Percentiles rank a stretch among this genome's conserved stretches.
Evolutionary conservation across 2,888 invertebrate genomes (phyloP).

Genomic region (Spatulosminthurus flaviceps): DNA sequence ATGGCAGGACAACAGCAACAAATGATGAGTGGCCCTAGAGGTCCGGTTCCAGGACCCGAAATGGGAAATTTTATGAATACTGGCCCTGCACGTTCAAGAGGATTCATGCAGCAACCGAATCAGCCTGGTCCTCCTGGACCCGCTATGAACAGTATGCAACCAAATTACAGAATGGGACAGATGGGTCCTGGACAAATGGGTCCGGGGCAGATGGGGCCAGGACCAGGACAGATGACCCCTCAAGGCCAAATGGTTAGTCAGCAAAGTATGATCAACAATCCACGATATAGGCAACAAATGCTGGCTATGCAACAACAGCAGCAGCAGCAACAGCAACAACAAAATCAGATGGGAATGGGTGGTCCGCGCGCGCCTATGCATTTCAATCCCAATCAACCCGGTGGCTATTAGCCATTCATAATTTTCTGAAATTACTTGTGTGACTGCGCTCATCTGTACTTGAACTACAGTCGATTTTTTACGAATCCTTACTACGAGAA

Average conservation of each 20-base stretch:
- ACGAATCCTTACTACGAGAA: conserved; percentile 5
- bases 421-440: conserved; percentile 59
- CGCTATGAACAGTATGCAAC: conserved; percentile 19
- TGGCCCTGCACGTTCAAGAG: conserved; percentile 46
- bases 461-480: conserved; percentile 34
- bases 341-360: conserved; percentile 66
- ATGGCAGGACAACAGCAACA: conserved; percentile 65
- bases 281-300: conserved; percentile 67
- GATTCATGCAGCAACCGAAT: conserved; percentile 52
- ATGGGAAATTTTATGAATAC: conserved; percentile 52
- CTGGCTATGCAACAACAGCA: conserved; percentile 62
- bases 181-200: conserved; percentile 30
- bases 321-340: conserved; percentile 69
- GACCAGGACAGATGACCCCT: conserved; percentile 56
- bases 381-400: conserved; percentile 60
- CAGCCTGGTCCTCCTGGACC: conserved; percentile 50
- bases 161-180: conserved; percentile 24
- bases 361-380: conserved; percentile 56
- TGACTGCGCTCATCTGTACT: conserved; percentile 59
- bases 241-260: conserved; percentile 56
- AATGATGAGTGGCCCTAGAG: conserved; percentile 73
- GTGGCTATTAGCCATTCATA: conserved; percentile 55
- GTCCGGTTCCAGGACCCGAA: conserved; percentile 57
- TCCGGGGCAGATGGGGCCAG: conserved; percentile 53
- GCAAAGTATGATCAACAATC: conserved; percentile 25